Evolutionary conservation across 37 sponge, comb jelly and placozoan genomes (phyloP).

Genomic region (Geodia barretti): DNA sequence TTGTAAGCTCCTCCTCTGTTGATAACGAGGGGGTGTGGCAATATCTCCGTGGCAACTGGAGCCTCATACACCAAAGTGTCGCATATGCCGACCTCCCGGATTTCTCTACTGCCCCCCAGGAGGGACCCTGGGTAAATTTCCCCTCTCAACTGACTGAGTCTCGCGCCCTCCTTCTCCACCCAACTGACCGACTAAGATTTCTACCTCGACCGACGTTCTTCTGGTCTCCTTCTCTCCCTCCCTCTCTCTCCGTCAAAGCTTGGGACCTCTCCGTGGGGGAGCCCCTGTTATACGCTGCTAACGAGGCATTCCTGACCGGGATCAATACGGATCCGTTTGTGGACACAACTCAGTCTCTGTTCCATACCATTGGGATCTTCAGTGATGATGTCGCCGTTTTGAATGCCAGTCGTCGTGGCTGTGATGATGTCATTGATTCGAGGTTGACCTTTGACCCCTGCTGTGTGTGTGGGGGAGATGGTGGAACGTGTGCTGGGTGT

Average conservation of each 20-base stretch:
- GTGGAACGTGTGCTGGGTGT: slow-evolving; percentile 67
- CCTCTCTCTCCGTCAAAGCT: slow-evolving; percentile 60
- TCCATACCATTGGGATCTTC: slow-evolving; percentile 61
- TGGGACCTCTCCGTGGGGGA: slow-evolving; percentile 74
- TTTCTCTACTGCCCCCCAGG: not conserved
- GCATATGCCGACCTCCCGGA: not conserved
- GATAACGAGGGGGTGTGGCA: slow-evolving; percentile 69
- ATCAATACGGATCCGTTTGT: slow-evolving; percentile 73
- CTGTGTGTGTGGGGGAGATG: slow-evolving; percentile 87
- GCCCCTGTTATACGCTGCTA: not conserved
- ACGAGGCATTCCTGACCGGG: slow-evolving; percentile 31
- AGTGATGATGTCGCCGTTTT: slow-evolving; percentile 40
- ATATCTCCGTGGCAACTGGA: slow-evolving; percentile 64
- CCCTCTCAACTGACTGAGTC: slow-evolving; percentile 48
- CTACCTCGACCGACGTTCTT: slow-evolving; percentile 60
- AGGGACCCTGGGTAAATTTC: slow-evolving; percentile 66
- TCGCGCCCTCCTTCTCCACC: slow-evolving; percentile 65
- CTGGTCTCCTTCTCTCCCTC: slow-evolving; percentile 54
- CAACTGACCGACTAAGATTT: slow-evolving; percentile 69
- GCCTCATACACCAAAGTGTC: not conserved
- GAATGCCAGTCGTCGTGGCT: slow-evolving; percentile 59
- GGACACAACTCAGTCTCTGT: slow-evolving; percentile 51
- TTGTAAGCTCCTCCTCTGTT: slow-evolving; percentile 5
- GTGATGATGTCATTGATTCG: slow-evolving; percentile 75
- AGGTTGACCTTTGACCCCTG: slow-evolving; percentile 64